Evolutionary conservation across 1,140 invertebrate genomes (phyloP).

Genomic region (Anoplophora glabripennis): DNA sequence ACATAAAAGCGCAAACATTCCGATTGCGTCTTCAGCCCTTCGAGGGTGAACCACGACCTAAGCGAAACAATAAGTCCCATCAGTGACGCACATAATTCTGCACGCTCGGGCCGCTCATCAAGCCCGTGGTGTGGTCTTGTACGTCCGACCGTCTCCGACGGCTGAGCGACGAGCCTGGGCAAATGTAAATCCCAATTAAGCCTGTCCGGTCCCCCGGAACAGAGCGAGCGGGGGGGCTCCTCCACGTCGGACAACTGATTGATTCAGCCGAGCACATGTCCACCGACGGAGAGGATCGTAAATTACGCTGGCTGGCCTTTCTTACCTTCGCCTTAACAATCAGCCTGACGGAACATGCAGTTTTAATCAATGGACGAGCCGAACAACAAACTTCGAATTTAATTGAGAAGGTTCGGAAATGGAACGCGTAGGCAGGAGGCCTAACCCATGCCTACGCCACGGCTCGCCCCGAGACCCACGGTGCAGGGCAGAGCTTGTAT

Average conservation of each 20-base stretch:
- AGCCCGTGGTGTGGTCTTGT: conserved; percentile 15
- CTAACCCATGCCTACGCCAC: too few relatives aligned
- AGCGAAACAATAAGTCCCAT: conserved; percentile 5
- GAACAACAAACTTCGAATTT: too few relatives aligned
- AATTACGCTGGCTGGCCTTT: conserved; percentile 20
- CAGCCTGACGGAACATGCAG: neutral
- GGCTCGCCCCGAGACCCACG: too few relatives aligned
- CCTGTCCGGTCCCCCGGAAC: conserved; percentile 40
- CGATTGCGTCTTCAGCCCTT: too few relatives aligned
- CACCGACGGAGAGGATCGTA: conserved; percentile 25
- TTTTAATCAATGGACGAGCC: conserved; percentile 8
- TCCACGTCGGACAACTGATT: conserved; percentile 44
- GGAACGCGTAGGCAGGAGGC: too few relatives aligned
- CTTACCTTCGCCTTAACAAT: conserved; percentile 3
- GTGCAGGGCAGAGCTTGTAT: too few relatives aligned
- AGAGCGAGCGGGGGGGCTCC: conserved; percentile 37
- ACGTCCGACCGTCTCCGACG: conserved; percentile 3
- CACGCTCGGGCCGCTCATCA: conserved; percentile 12
- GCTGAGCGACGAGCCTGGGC: conserved; percentile 14
- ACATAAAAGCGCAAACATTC: too few relatives aligned
- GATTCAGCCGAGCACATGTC: conserved; percentile 41
- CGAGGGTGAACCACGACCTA: neutral
- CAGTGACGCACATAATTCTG: conserved; percentile 6
- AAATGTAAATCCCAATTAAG: conserved; percentile 48
- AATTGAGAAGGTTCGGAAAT: too few relatives aligned